Percentiles rank a stretch among this genome's conserved stretches.
phyloP scores from a whole-genome alignment of 2,113 vertebrate species.

The Amazona vittata region DNA sequence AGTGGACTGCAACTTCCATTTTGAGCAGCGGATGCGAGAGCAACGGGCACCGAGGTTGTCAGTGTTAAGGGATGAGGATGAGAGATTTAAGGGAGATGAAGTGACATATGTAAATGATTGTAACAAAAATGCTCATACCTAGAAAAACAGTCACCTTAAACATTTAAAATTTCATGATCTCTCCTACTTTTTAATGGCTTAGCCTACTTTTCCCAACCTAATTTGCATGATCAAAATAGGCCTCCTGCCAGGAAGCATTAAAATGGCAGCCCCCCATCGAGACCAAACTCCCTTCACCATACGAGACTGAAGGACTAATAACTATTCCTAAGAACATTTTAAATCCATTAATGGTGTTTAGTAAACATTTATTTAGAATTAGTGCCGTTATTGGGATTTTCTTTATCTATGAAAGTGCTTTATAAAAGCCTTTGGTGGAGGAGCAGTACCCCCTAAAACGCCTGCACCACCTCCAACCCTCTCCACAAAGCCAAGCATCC shows the following conservation, averaged over 20 bases:
- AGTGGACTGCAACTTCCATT: neutral
- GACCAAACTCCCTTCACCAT: conserved; percentile 39
- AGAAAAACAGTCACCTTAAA: conserved; percentile 41
- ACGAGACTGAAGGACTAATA: conserved; percentile 31
- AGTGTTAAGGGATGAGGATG: neutral
- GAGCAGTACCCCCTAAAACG: neutral
- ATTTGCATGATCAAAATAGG: conserved; percentile 68
- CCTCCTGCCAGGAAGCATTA: conserved; percentile 62
- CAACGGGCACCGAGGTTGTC: neutral
- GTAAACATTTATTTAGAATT: conserved; percentile 63
- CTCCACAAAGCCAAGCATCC: neutral
- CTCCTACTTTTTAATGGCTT: conserved; percentile 51
- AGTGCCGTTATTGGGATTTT: neutral
- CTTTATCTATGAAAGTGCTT: neutral
- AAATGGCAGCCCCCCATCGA: conserved; percentile 48
- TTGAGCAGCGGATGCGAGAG: neutral
- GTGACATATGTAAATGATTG: fast-evolving
- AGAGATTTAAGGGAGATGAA: neutral
- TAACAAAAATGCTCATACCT: neutral
- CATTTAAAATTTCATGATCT: neutral
- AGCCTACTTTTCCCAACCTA: conserved; percentile 62
- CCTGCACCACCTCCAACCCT: neutral
- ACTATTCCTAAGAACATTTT: conserved; percentile 52
- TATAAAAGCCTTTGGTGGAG: neutral
- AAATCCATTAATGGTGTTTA: conserved; percentile 55